Conservation (phyloP, 2,888 invertebrate genomes). For the Unio pictorum region DNA sequence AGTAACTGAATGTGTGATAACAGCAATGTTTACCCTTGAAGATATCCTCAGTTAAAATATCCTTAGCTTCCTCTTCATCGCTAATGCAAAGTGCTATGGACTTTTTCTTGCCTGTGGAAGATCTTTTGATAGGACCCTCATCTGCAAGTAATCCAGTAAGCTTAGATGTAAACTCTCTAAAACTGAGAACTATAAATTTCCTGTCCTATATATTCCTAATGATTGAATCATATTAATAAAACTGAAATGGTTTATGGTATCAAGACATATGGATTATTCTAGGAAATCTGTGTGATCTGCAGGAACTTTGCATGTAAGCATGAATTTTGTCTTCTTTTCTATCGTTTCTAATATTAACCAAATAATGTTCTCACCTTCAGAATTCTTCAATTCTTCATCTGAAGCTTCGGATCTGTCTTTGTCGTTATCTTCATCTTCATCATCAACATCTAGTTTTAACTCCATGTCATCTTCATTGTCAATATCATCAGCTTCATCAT, state of each 20-base stretch:
- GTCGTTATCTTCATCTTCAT: slow-evolving; percentile 27
- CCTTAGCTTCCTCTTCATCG: slow-evolving; percentile 40
- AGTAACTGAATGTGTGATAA: too few relatives aligned
- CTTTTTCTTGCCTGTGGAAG: slow-evolving; percentile 24
- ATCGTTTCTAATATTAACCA: too few relatives aligned
- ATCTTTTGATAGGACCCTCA: slow-evolving; percentile 4
- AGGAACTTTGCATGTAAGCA: too few relatives aligned
- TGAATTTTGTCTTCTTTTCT: too few relatives aligned
- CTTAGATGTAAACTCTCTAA: too few relatives aligned
- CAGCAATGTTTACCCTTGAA: not conserved
- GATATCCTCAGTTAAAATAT: not conserved
- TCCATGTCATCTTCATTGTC: slow-evolving; percentile 33
- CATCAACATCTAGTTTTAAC: slow-evolving; percentile 24
- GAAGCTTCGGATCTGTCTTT: slow-evolving; percentile 51
- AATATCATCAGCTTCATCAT: slow-evolving; percentile 53
- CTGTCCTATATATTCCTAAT: too few relatives aligned
- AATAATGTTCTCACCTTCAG: slow-evolving; percentile 27
- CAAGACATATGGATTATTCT: too few relatives aligned
- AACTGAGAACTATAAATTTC: too few relatives aligned
- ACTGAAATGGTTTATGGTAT: too few relatives aligned
- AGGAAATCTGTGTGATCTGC: too few relatives aligned
- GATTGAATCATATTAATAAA: too few relatives aligned
- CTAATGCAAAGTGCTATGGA: slow-evolving; percentile 24
- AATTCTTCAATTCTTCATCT: slow-evolving; percentile 41
- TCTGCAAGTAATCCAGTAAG: slow-evolving; percentile 6